A percentile compares a stretch with the other conserved stretches of the same genome.
These are phyloP conservation scores for Paratrypauchen microcephalus DNA, from an alignment of 2,797 vertebrate species.

Conservation along the genomic window DNA sequence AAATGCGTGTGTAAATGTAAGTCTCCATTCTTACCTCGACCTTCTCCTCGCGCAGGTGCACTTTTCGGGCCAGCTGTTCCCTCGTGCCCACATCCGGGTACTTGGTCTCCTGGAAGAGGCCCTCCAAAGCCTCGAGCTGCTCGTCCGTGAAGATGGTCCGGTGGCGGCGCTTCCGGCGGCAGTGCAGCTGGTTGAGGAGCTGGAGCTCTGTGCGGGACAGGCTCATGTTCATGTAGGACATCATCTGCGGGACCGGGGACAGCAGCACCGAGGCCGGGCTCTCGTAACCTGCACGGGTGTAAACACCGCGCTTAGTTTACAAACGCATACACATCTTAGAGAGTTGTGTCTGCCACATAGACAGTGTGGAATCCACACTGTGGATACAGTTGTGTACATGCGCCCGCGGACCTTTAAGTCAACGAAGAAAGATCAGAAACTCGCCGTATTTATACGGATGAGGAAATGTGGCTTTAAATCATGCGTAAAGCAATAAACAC, in stretches of 20 bases:
- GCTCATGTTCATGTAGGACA: conserved; percentile 96
- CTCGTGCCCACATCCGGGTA: conserved; percentile 96
- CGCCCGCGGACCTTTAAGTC: conserved; percentile 1
- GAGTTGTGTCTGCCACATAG: background rate
- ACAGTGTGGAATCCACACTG: too few relatives aligned
- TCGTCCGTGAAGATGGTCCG: conserved; percentile 98
- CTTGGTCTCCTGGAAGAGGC: conserved; percentile 97
- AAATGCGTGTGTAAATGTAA: background rate
- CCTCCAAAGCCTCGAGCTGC: conserved; percentile 95
- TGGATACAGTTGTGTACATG: background rate
- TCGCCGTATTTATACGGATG: background rate
- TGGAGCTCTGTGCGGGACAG: conserved; percentile 94
- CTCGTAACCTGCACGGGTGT: conserved; percentile 84
- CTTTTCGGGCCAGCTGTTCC: conserved; percentile 94
- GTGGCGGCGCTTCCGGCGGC: conserved; percentile 91
- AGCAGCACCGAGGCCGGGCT: conserved; percentile 88
- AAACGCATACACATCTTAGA: background rate
- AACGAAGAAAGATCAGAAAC: background rate
- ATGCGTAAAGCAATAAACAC: background rate
- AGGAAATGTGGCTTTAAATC: background rate
- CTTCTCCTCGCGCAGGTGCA: conserved; percentile 96
- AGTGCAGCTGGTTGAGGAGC: conserved; percentile 95
- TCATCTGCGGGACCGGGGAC: conserved; percentile 93
- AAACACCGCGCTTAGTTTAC: conserved; percentile 4
- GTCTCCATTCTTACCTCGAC: conserved; percentile 85